Percentiles rank a stretch among this genome's conserved stretches.
These are phyloP conservation scores for Thalassoma bifasciatum DNA, from an alignment of 2,113 vertebrate species.

Conservation along the genomic window DNA sequence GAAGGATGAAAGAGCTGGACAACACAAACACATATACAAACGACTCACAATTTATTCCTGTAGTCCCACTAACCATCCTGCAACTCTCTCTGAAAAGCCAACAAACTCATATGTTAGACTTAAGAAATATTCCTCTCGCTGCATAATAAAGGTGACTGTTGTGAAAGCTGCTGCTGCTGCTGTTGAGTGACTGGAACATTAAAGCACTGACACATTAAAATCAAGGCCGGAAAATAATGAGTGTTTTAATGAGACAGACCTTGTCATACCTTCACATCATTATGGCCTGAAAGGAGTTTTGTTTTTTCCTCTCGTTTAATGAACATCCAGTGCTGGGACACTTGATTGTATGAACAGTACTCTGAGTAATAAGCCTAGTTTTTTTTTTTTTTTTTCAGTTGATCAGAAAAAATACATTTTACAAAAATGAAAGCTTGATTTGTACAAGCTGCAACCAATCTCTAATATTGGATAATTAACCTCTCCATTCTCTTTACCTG, in stretches of 20 bases:
- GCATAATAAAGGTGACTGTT: neutral
- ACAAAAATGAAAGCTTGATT: neutral
- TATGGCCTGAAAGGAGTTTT: neutral
- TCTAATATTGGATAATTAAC: neutral
- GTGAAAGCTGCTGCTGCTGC: neutral
- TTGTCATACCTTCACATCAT: neutral
- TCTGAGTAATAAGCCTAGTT: neutral
- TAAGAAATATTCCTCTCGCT: neutral
- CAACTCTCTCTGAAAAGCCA: slow-evolving; percentile 4
- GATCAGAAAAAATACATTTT: neutral
- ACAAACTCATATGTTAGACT: neutral
- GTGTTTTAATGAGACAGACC: slow-evolving; percentile 8
- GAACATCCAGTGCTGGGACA: neutral
- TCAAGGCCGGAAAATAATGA: slow-evolving; percentile 6
- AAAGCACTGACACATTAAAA: neutral
- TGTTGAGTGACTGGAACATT: neutral
- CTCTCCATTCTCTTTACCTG: neutral
- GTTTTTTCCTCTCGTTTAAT: slow-evolving; percentile 2
- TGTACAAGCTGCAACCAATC: neutral
- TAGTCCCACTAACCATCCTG: slow-evolving; percentile 5
- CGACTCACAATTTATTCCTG: neutral
- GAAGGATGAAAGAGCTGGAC: too few species aligned
- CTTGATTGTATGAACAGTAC: neutral
- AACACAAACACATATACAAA: too few species aligned
- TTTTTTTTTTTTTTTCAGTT: neutral